Conservation (phyloP, 2,797 vertebrate genomes). For the Pantherophis alleghaniensis region DNA sequence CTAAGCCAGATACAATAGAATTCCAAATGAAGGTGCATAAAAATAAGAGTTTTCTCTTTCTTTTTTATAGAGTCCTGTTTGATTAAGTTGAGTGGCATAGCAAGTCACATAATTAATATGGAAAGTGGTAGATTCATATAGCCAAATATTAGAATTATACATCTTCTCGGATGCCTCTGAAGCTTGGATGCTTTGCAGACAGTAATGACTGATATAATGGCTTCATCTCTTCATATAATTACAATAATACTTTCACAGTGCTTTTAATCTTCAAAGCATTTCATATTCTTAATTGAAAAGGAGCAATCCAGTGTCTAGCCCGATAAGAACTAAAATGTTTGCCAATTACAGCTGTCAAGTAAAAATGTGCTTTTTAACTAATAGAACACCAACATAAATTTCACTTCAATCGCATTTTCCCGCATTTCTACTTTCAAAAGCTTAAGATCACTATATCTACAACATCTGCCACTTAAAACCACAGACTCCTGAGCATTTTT, state of each 20-base stretch:
- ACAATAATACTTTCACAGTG: background rate
- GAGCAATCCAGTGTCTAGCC: background rate
- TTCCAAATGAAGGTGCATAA: background rate
- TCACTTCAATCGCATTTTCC: slow-evolving; percentile 2
- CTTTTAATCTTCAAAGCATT: background rate
- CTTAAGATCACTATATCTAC: background rate
- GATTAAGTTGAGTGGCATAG: background rate
- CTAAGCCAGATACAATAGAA: background rate
- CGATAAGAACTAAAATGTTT: background rate
- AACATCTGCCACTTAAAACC: slow-evolving; percentile 2
- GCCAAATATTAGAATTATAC: background rate
- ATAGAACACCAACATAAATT: slow-evolving; percentile 14
- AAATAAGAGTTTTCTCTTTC: background rate
- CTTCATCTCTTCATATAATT: slow-evolving; percentile 23
- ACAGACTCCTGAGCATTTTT: background rate
- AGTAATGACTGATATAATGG: slow-evolving; percentile 2
- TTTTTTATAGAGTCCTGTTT: background rate
- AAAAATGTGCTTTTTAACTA: slow-evolving; percentile 22
- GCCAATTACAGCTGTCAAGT: slow-evolving; percentile 26
- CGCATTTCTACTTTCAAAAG: slow-evolving; percentile 1
- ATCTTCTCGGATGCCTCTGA: background rate
- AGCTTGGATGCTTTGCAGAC: background rate
- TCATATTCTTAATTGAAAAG: slow-evolving; percentile 7
- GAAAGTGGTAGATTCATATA: background rate
- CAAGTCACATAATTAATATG: background rate